Conservation (phyloP, 2,113 vertebrate genomes). For the Chascanopsetta lugubris region DNA sequence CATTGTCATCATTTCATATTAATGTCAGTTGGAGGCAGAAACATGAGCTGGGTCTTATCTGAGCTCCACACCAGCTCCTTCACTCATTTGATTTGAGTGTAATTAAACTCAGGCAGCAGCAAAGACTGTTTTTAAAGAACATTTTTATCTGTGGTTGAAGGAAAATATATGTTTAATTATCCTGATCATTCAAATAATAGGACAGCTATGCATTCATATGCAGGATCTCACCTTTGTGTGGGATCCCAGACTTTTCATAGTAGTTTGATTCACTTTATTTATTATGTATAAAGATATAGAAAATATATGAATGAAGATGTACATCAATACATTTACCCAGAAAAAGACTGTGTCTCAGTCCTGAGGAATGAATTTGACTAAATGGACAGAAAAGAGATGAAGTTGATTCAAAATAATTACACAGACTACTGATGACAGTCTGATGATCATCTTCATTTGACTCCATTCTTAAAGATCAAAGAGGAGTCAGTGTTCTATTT, state of each 20-base stretch:
- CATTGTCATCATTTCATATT: constrained; percentile 42
- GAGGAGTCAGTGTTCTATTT: too few relatives aligned
- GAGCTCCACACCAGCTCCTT: constrained; percentile 25
- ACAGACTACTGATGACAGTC: too few relatives aligned
- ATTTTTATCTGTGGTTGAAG: constrained; percentile 16
- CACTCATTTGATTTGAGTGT: constrained; percentile 48
- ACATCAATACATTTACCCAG: too few relatives aligned
- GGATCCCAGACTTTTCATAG: not conserved
- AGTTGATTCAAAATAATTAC: too few relatives aligned
- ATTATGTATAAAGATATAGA: too few relatives aligned
- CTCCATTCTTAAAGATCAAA: too few relatives aligned
- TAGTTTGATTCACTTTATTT: not conserved
- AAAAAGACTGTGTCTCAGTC: too few relatives aligned
- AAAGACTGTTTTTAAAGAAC: constrained; percentile 16
- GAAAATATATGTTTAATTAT: constrained; percentile 26
- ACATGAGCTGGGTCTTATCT: constrained; percentile 57
- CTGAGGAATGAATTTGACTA: too few relatives aligned
- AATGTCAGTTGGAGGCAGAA: constrained; percentile 35
- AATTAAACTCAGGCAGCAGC: constrained; percentile 25
- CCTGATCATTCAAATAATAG: constrained; percentile 43
- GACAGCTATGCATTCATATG: constrained; percentile 11
- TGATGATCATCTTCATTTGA: too few relatives aligned
- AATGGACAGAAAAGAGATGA: too few relatives aligned
- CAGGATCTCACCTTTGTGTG: constrained; percentile 6
- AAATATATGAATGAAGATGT: too few relatives aligned